phyloP scores from a whole-genome alignment of 2,797 vertebrate species.

The Euthynnus affinis region DNA sequence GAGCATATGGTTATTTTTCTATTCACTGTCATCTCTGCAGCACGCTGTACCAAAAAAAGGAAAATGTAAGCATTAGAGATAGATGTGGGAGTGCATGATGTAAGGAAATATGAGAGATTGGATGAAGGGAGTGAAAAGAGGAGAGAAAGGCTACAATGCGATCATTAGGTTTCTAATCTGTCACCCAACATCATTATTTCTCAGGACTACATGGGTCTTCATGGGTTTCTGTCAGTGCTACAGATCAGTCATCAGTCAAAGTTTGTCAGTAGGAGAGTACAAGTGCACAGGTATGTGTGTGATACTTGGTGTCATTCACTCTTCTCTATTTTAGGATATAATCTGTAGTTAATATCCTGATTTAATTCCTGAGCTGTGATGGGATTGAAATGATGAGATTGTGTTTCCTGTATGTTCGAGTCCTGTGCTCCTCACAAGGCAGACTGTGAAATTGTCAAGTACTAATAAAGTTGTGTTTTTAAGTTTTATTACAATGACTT shows the following conservation, averaged over 20 bases:
- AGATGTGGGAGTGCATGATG: constrained; percentile 43
- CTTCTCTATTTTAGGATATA: constrained; percentile 1
- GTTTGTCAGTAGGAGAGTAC: constrained; percentile 1
- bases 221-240: not conserved
- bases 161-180: constrained; percentile 1
- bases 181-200: not conserved
- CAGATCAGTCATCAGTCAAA: not conserved
- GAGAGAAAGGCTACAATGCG: not conserved
- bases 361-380: constrained; percentile 9
- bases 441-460: not conserved
- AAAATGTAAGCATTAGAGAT: constrained; percentile 7
- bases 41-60: not conserved
- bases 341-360: constrained; percentile 26
- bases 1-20: constrained; percentile 20
- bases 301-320: constrained; percentile 8
- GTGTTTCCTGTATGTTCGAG: not conserved
- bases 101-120: constrained; percentile 10
- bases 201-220: not conserved
- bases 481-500: not conserved
- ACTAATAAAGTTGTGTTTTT: not conserved
- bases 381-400: constrained; percentile 23
- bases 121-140: not conserved
- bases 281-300: constrained; percentile 1
- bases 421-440: not conserved
- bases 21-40: constrained; percentile 23